Percentiles rank a stretch among this genome's conserved stretches.
phyloP scores from a whole-genome alignment of 2,113 vertebrate genomes.

The Coreoperca whiteheadi region DNA sequence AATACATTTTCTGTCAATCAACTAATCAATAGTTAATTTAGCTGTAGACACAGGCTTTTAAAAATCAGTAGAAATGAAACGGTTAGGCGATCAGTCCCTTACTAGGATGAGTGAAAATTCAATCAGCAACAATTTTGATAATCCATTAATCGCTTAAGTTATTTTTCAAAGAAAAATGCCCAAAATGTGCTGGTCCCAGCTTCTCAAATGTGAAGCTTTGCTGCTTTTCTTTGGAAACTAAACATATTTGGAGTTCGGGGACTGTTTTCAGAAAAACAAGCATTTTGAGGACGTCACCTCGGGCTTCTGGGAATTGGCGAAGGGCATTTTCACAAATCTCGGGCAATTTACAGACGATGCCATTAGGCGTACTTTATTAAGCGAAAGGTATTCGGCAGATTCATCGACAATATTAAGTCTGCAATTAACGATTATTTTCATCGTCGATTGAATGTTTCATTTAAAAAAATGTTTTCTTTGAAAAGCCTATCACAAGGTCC shows the following conservation, averaged over 20 bases:
- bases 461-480: too few relatives aligned
- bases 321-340: not conserved
- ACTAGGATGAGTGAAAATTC: too few relatives aligned
- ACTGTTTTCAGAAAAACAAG: not conserved
- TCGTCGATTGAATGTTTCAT: not conserved
- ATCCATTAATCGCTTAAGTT: not conserved
- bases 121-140: too few relatives aligned
- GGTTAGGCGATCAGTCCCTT: too few relatives aligned
- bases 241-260: not conserved
- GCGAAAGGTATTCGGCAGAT: not conserved
- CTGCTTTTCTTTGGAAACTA: not conserved
- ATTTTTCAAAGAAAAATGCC: not conserved
- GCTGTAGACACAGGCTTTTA: not conserved
- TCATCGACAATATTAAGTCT: not conserved
- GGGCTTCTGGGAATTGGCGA: not conserved
- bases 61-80: not conserved
- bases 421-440: not conserved
- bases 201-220: not conserved
- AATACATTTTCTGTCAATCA: not conserved
- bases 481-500: not conserved
- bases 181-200: not conserved
- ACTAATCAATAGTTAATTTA: not conserved
- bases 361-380: not conserved
- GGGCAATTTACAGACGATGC: not conserved
- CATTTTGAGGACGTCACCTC: not conserved